These are phyloP conservation scores for Antennarius striatus DNA, from an alignment of 2,113 vertebrate species.

Conservation along the genomic window DNA sequence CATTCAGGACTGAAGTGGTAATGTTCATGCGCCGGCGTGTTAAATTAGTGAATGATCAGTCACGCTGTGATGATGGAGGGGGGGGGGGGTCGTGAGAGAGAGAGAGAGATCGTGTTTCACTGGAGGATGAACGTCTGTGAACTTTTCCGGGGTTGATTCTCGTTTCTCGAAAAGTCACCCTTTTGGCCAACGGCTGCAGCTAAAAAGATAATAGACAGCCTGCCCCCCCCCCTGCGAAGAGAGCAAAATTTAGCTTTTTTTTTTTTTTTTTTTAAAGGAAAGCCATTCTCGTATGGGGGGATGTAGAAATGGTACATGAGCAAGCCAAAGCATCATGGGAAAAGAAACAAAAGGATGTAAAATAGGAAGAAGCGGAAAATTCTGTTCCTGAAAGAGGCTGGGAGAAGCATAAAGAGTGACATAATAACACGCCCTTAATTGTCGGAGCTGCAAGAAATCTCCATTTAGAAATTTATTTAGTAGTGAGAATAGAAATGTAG, in stretches of 20 bases:
- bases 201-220: constrained; percentile 28
- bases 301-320: constrained; percentile 2
- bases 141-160: constrained; percentile 13
- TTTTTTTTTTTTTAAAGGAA: constrained; percentile 7
- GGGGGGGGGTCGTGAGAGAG: background rate
- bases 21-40: constrained; percentile 13
- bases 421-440: constrained; percentile 45
- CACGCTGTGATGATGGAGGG: constrained; percentile 20
- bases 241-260: constrained; percentile 26
- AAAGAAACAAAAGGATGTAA: background rate
- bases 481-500: constrained; percentile 69
- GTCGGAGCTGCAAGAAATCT: constrained; percentile 36
- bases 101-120: background rate
- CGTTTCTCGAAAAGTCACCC: constrained; percentile 22
- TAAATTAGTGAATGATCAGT: constrained; percentile 48
- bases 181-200: constrained; percentile 17
- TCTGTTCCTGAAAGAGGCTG: constrained; percentile 6
- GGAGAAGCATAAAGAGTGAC: constrained; percentile 5
- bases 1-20: constrained; percentile 26
- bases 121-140: background rate
- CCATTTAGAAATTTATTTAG: constrained; percentile 67
- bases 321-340: background rate
- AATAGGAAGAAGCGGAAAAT: background rate
- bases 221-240: constrained; percentile 23
- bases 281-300: constrained; percentile 7